Evolutionary conservation across 2,113 vertebrate species (phyloP), one percentile per base, ranked within the genome.

Genomic region (Eulemur macaco): DNA sequence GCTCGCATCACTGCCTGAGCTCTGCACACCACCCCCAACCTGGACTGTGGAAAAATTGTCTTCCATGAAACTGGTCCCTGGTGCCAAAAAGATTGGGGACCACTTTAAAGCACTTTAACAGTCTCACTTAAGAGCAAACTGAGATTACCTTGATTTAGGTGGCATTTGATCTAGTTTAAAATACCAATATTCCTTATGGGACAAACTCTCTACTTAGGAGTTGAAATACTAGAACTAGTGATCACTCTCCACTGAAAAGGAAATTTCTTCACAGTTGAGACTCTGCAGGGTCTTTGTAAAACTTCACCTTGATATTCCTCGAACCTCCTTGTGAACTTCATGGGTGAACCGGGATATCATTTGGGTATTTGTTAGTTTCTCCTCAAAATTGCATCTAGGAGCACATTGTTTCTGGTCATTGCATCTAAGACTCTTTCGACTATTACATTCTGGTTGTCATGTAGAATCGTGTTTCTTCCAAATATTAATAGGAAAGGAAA

Each of bases 401-500:
- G 4, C 10, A 50, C 29, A 7, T 31, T 63, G 11, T 93, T 21
- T 84, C n/a, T 91, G 7, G 31, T 84, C 25, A 25, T 45, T 37
- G 27, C 23, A 20, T 86, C 69, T 80, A 64, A 93, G 42, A 66
- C 10, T 81, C 15, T 80, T 91, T 68, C 9, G 18, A 60, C 17
- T 63, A 2, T 83, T 86, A 56, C 17, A 73, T 96, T 91, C 60
- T 89, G 50, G 71, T 86, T 92, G 23, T 78, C 73, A 80, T 83
- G 4, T 96, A 60, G 89, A 96, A 54, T 76, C 81, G 95, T 94
- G 42, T 52, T 71, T 96, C 90, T 83, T 60, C 68, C 31, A 87
- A 80, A 96, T n/a, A 85, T 87, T 93, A 80, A 73, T 92, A 99
- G 98, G 97, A 96, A 96, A 98, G 92, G 89, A 98, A 31, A 84